Conservation (phyloP, 1,140 invertebrate species). For the Polypedilum pembai region DNA sequence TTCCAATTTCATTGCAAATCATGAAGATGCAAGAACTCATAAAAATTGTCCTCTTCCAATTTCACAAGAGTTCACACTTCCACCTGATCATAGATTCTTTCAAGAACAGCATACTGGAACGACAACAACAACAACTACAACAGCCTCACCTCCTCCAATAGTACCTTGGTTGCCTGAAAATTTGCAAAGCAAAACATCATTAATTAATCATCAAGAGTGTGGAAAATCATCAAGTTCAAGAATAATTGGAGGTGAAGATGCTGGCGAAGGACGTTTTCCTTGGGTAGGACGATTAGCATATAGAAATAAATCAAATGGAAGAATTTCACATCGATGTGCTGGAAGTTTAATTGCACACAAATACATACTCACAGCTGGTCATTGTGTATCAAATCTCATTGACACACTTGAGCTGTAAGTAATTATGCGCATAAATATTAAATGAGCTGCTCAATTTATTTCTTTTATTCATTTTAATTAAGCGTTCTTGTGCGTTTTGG, state of each 20-base stretch:
- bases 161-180: background rate
- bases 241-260: constrained; percentile 56
- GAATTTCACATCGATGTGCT: constrained; percentile 51
- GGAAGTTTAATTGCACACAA: constrained; percentile 54
- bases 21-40: constrained; percentile 30
- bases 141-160: constrained; percentile 1
- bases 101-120: background rate
- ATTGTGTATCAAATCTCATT: constrained; percentile 51
- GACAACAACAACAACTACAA: background rate
- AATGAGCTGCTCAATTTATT: background rate
- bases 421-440: constrained; percentile 29
- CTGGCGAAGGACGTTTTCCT: constrained; percentile 55
- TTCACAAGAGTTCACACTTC: constrained; percentile 28
- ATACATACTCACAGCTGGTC: constrained; percentile 59
- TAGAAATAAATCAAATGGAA: constrained; percentile 43
- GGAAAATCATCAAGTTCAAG: constrained; percentile 50
- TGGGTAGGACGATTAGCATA: constrained; percentile 63
- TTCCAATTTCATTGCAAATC: background rate
- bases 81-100: constrained; percentile 29
- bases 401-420: constrained; percentile 46
- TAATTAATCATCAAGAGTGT: constrained; percentile 42
- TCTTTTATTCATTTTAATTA: constrained; percentile 29
- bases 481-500: constrained; percentile 53
- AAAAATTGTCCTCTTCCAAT: constrained; percentile 31
- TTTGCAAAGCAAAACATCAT: background rate